phyloP scores from a whole-genome alignment of 2,888 invertebrate genomes.

The Oscheius myriophilus region DNA sequence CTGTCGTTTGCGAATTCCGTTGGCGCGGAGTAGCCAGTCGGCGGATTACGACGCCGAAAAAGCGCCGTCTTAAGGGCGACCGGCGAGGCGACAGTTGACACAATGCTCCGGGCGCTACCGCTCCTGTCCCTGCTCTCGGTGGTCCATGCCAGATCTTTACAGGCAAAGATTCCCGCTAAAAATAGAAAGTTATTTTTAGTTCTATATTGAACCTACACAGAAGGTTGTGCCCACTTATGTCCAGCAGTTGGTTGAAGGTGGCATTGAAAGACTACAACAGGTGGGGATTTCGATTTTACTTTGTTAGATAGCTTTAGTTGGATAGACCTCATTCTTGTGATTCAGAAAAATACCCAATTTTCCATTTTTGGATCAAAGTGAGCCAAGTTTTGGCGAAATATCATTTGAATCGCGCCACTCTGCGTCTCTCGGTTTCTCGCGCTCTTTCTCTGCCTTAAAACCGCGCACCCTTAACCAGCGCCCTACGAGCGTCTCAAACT shows the following conservation, averaged over 20 bases:
- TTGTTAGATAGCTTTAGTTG: not conserved
- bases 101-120: conserved; percentile 6
- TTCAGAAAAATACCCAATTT: too few species aligned
- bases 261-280: conserved; percentile 45
- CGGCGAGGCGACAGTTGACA: conserved; percentile 18
- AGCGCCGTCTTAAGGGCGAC: conserved; percentile 23
- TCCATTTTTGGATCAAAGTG: too few species aligned
- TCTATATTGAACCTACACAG: conserved; percentile 54
- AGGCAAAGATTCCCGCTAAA: not conserved
- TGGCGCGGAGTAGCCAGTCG: conserved; percentile 1
- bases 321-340: too few species aligned
- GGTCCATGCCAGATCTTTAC: not conserved
- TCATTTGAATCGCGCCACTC: too few species aligned
- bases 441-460: too few species aligned
- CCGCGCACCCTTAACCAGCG: too few species aligned
- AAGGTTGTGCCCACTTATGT: conserved; percentile 51
- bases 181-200: conserved; percentile 26
- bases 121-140: not conserved
- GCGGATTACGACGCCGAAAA: conserved; percentile 21
- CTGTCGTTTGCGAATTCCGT: too few species aligned
- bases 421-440: too few species aligned
- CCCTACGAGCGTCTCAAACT: too few species aligned
- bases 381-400: too few species aligned
- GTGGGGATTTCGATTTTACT: conserved; percentile 27
- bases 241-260: conserved; percentile 53